Base-by-base conservation (phyloP, 2,888 invertebrate species). In the Bhutanitis thaidina region DNA sequence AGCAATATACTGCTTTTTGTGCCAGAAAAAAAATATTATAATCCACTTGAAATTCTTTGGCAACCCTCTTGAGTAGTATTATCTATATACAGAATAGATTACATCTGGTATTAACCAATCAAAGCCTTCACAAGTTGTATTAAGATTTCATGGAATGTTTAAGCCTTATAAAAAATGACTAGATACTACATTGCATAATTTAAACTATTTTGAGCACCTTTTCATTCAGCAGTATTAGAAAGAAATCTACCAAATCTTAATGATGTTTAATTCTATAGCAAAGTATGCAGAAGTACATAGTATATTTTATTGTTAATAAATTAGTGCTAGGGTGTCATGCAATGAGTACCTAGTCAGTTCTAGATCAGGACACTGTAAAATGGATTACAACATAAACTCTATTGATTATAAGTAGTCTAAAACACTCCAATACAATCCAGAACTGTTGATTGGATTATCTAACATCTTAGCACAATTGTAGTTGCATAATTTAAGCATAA, bases 61-160 rank as follows among this genome's bases (percentile, higher is more conserved):
- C 20, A 20, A 20, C 20, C 20, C 20, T n/a, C 20, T 20, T 40
- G 27, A 50, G 32, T 48, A 51, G 12, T 53, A 32, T 27, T 27
- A 40, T 37, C 39, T 58, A 57, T 55, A 60, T 59, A 60, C 57
- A 61, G 65, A 58, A 64, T 69, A 12, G 64, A 71, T 69, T 72
- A 68, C 61, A 69, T 71, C 69, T 69, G 65, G 55, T 64, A 65
- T 60, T 60, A 61, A 82, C 77, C 77, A 78, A 83, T 80, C 69
- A 70, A 73, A 75, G 71, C 74, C 75, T 80, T 77, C 64, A 78
- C 67, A 74, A 76, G 71, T 76, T 78, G 77, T 76, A 73, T 73
- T 67, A 66, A 73, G 74, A 78, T 78, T 76, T 81, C 74, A 80
- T 88, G 87, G 87, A 88, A 88, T 88, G 87, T 88, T 85, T 79